Evolutionary conservation across 2,888 invertebrate species (phyloP).

Genomic region (Caenorhabditis parvicauda): DNA sequence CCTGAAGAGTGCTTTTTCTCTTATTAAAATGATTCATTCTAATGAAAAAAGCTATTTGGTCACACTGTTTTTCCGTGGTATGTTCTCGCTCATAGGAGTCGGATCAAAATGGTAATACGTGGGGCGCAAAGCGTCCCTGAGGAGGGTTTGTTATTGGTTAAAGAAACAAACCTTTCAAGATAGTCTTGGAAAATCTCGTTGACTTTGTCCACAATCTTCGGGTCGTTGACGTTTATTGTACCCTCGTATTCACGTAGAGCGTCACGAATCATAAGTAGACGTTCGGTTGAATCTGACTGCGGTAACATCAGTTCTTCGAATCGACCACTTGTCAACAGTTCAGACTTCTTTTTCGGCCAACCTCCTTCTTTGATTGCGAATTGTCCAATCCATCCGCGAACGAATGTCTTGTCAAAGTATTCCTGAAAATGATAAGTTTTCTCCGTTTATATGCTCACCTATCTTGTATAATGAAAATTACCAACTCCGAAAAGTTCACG

Average conservation of each 20-base stretch:
- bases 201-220: slow-evolving; percentile 9
- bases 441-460: slow-evolving; percentile 10
- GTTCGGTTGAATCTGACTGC: slow-evolving; percentile 11
- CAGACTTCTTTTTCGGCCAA: slow-evolving; percentile 24
- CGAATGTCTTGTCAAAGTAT: slow-evolving; percentile 41
- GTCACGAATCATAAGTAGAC: slow-evolving; percentile 22
- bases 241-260: slow-evolving; percentile 13
- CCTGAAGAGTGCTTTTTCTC: no score
- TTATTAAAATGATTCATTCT: no score
- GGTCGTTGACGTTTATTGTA: slow-evolving; percentile 9
- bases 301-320: slow-evolving; percentile 15
- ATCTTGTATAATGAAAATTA: neutral
- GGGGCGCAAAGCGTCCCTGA: no score
- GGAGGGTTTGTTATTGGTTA: no score
- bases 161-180: slow-evolving; percentile 11
- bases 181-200: slow-evolving; percentile 17
- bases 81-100: no score
- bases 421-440: slow-evolving; percentile 21
- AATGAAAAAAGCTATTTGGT: no score
- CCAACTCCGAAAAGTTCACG: no score
- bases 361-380: slow-evolving; percentile 29
- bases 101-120: no score
- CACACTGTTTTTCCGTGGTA: no score
- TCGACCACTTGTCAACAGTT: slow-evolving; percentile 16
- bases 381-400: slow-evolving; percentile 46